Percentiles rank a stretch among this genome's conserved stretches.
Evolutionary conservation across 2,888 invertebrate species (phyloP).

Genomic region (Macrosoma leucophasiata): DNA sequence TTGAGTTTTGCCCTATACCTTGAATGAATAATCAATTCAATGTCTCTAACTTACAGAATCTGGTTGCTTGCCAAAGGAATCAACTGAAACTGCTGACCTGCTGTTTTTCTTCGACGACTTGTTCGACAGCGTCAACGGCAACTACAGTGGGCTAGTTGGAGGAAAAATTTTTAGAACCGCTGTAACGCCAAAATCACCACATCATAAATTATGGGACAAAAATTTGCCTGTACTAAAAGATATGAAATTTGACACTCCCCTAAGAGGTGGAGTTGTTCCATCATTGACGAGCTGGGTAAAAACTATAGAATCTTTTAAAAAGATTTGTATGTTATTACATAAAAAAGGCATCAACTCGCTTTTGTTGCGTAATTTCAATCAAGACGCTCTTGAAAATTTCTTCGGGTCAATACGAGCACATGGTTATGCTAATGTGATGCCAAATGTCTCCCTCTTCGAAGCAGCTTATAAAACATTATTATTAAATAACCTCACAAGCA

Average conservation of each 20-base stretch:
- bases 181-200: constrained; percentile 18
- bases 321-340: constrained; percentile 1
- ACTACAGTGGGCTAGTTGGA: constrained; percentile 2
- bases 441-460: constrained; percentile 3
- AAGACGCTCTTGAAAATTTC: constrained; percentile 15
- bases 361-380: constrained; percentile 18
- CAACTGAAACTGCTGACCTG: constrained; percentile 13
- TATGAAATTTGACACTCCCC: constrained; percentile 3
- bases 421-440: constrained; percentile 3
- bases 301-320: constrained; percentile 5
- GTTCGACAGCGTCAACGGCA: constrained; percentile 16
- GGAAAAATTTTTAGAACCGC: constrained; percentile 19
- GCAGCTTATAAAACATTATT: constrained; percentile 5
- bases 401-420: constrained; percentile 8
- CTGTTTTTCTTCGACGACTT: constrained; percentile 14
- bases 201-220: constrained; percentile 14
- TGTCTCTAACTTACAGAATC: too few relatives aligned
- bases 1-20: too few relatives aligned
- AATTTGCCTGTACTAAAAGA: constrained; percentile 5
- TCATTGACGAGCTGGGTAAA: constrained; percentile 7
- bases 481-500: constrained; percentile 9
- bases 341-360: constrained; percentile 9
- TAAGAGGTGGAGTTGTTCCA: constrained; percentile 1
- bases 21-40: too few relatives aligned
- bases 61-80: constrained; percentile 4